Evolutionary conservation across 1,140 invertebrate genomes (phyloP), one percentile per base, ranked within the genome.

Genomic region (Pogonomyrmex californicus): DNA sequence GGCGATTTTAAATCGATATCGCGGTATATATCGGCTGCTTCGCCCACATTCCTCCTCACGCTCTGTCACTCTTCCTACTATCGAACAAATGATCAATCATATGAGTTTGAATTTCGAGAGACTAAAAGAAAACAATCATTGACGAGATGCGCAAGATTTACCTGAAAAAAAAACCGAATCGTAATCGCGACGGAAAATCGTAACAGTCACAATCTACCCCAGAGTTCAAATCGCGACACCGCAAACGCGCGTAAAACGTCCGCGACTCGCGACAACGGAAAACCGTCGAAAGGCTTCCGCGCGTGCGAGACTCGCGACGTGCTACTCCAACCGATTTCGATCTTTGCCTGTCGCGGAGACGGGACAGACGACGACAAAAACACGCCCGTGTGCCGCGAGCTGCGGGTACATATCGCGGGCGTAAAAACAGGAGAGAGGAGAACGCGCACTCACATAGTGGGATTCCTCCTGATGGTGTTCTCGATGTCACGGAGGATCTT

Each of bases 401-500:
- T 23, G n/a, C 54, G 58, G n/a, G 3, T n/a, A n/a, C 41, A 41
- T 23, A 1, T n/a, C 63, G n/a, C 63, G 38, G 17, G 23, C 2
- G 23, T 17, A 30, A 33, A 58, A 38, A 38, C 23, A 23, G 23
- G 23, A 51, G 9, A 47, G 30, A 23, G 17, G 17, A 3, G 83
- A 85, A 68, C 91, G 63, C 7, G 38, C n/a, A 97, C 96, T 97
- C 95, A 98, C 97, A 98, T 95, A 92, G 97, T 96, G 85, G 96
- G 95, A 95, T 98, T 97, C 95, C 97, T 97, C 82, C 96, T 96
- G 85, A 98, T 95, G 87, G 97, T 96, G 87, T 96, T 96, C 91
- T 97, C 96, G 58, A 98, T 96, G 88, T 98, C 97, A 79, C 96
- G 96, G 77, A 98, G 95, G 88, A 98, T 98, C 96, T 97, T 97